Evolutionary conservation across 2,888 invertebrate species (phyloP), one percentile per base, ranked within the genome.

Genomic region (Cremastinae sp.): DNA sequence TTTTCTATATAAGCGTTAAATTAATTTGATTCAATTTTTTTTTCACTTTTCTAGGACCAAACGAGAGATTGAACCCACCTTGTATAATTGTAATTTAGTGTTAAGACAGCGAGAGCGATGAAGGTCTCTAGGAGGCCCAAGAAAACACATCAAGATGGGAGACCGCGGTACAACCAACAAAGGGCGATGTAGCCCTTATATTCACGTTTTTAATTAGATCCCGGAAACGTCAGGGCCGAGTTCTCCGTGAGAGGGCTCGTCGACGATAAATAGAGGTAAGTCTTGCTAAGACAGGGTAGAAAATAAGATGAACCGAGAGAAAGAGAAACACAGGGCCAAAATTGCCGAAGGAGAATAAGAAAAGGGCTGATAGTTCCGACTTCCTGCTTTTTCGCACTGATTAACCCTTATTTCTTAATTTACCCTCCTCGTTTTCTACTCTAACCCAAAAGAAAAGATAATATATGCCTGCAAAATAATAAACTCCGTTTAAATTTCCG

Each of bases 341-440:
- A 53, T 34, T 53, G 41, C 43, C 20, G 34, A 45, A 47, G 12
- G n/a, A 51, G 51, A 43, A 56, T 56, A 65, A 43, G 43, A 65
- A 22, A 53, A 64, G 47, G 36, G 34, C 34, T 14, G 22, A 51
- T 65, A 38, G 45, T 47, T 20, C 18, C 56, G 59, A 54, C 47
- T 71, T 45, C 53, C 43, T 36, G 51, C 20, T 66, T 65, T 34
- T 51, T 49, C 81, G 78, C 28, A 28, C 78, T 82, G 84, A 84
- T 84, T 84, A 84, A 83, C 80, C 79, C 78, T 4, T 2, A 7
- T 38, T 45, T 14, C 16, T 59, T 43, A 28, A 45, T 22, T 28
- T 34, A 20, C 12, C 14, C 9, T 43, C 76, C 80, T 83, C n/a
- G n/a, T 64, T 83, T 84, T 83, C 82, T 79, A 83, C 82, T 79